Evolutionary conservation across 1,140 invertebrate species (phyloP).

Genomic region (Polypedilum pembai): DNA sequence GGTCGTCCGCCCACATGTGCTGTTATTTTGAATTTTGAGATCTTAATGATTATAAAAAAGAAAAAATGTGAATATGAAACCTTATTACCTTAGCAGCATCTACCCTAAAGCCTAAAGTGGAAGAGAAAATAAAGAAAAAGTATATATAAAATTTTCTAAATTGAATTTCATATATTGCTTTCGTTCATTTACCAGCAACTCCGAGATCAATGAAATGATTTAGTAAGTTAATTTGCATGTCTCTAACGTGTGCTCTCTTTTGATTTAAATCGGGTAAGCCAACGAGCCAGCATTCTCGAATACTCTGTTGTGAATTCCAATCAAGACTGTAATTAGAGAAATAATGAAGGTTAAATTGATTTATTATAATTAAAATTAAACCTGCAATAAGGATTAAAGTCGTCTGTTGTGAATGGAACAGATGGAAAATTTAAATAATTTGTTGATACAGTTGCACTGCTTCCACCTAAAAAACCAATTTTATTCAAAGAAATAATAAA

Average conservation of each 20-base stretch:
- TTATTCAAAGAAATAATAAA: constrained; percentile 50
- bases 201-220: constrained; percentile 62
- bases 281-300: constrained; percentile 62
- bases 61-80: too few species aligned
- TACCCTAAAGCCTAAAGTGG: constrained; percentile 55
- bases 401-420: constrained; percentile 45
- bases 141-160: too few species aligned
- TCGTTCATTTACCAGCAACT: constrained; percentile 54
- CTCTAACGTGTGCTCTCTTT: constrained; percentile 52
- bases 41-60: too few species aligned
- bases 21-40: constrained; percentile 36
- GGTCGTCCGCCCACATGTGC: constrained; percentile 72
- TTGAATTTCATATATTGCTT: too few species aligned
- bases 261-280: constrained; percentile 65
- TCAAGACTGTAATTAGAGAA: constrained; percentile 42
- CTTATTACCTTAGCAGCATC: constrained; percentile 56
- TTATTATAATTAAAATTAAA: constrained; percentile 46
- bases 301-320: constrained; percentile 46
- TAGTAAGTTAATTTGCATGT: constrained; percentile 56
- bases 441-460: constrained; percentile 43
- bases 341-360: constrained; percentile 36
- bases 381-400: constrained; percentile 49
- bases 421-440: constrained; percentile 42
- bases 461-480: constrained; percentile 48
- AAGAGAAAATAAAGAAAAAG: neutral